Evolutionary conservation across 2,888 invertebrate species (phyloP), one percentile per base, ranked within the genome.

Genomic region (Cremastinae sp.): DNA sequence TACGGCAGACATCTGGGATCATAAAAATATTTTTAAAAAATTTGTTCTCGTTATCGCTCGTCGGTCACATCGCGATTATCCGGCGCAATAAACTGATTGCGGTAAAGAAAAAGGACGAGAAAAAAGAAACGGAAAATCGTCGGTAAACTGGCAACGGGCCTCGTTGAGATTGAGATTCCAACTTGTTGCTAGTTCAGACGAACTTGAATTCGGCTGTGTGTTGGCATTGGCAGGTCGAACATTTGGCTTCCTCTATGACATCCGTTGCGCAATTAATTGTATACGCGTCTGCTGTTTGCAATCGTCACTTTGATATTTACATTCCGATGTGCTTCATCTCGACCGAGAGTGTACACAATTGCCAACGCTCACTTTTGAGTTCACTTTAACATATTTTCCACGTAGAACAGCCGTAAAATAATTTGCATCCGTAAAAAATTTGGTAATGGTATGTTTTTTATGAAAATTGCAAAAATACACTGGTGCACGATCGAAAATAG

Each of bases 141-240:
- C 20, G 35, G 37, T 37, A 74, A 14, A 39, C 55, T 74, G 74
- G 74, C 74, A 74, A 59, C 22, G 28, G 39, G 53, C 37, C 61
- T 68, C 55, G 51, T 61, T 55, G 68, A 55, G 22, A 56, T 74
- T 5, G 28, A 68, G 68, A 68, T 68, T 68, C 49, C 68, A 62
- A 74, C 74, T 74, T 74, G 74, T 74, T 74, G 68, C 74, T 62
- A 28, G 18, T 10, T 8, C 14, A 39, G 68, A 68, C 41, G 61
- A 68, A 68, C 55, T 68, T 62, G 61, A 74, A 74, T 68, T 68
- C 39, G 68, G 68, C 53, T 39, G 3, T 59, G 41, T 45, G 59
- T 74, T 68, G 68, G 66, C 73, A 73, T 73, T 73, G 73, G 68
- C 74, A 74, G 61, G 5, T 68, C 47, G 68, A 62, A 47, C 55